These are phyloP conservation scores for Sitodiplosis mosellana DNA, from an alignment of 1,140 invertebrate genomes.

Conservation along the genomic window DNA sequence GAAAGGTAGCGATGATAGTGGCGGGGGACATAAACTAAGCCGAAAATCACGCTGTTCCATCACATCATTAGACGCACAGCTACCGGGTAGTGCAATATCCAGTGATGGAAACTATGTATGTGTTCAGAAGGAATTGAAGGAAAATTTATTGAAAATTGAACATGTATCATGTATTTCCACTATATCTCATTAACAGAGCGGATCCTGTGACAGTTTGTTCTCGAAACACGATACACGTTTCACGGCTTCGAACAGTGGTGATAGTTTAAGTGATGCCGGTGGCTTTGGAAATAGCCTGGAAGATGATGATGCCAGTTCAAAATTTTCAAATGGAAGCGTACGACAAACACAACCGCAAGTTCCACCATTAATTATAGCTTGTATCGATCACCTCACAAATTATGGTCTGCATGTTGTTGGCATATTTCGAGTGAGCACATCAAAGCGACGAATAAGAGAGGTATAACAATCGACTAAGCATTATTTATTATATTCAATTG, in stretches of 20 bases:
- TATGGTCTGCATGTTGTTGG: conserved; percentile 68
- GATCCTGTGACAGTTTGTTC: conserved; percentile 19
- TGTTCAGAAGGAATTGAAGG: not conserved
- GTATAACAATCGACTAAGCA: conserved; percentile 29
- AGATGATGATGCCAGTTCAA: conserved; percentile 34
- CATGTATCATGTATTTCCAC: not conserved
- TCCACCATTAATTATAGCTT: conserved; percentile 54
- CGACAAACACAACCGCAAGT: conserved; percentile 26
- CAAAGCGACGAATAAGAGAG: conserved; percentile 79
- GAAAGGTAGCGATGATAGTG: not conserved
- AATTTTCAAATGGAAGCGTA: not conserved
- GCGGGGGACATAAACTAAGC: conserved; percentile 1
- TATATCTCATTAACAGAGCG: conserved; percentile 9
- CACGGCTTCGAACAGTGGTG: conserved; percentile 1
- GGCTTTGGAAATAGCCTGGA: not conserved
- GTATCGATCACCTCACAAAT: conserved; percentile 59
- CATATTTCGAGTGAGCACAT: conserved; percentile 76
- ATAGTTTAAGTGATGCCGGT: not conserved
- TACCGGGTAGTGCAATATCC: too few species aligned
- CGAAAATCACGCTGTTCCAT: conserved; percentile 13
- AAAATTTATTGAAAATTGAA: not conserved
- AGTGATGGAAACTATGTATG: too few species aligned
- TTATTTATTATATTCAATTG: conserved; percentile 3
- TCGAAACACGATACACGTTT: conserved; percentile 5
- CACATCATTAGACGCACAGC: conserved; percentile 7